Evolutionary conservation across 2,113 vertebrate species (phyloP).

Genomic region (Ictalurus furcatus): DNA sequence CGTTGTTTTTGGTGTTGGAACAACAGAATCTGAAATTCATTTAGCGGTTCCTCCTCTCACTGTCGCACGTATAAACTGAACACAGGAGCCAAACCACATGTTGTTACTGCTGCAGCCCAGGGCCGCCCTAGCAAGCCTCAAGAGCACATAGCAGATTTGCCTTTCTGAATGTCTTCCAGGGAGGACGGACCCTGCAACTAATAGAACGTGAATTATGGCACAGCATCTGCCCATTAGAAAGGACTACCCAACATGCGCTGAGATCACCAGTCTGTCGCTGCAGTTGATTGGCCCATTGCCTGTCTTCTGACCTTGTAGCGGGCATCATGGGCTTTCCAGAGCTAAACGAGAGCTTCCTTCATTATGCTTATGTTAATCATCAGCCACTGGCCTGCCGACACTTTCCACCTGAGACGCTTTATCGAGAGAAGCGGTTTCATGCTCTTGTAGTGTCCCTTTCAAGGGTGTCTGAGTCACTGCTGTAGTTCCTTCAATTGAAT

Average conservation of each 20-base stretch:
- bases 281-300: constrained; percentile 62
- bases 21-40: constrained; percentile 76
- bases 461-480: constrained; percentile 14
- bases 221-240: constrained; percentile 26
- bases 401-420: constrained; percentile 34
- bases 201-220: constrained; percentile 42
- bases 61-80: constrained; percentile 70
- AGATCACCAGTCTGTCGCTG: constrained; percentile 26
- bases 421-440: constrained; percentile 24
- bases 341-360: constrained; percentile 67
- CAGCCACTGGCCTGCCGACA: constrained; percentile 47
- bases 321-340: constrained; percentile 59
- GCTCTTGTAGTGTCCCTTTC: constrained; percentile 7
- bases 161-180: constrained; percentile 62
- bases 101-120: constrained; percentile 72
- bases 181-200: constrained; percentile 57
- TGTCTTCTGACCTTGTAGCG: constrained; percentile 66
- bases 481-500: not conserved
- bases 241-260: constrained; percentile 7
- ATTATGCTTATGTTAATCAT: constrained; percentile 60
- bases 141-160: constrained; percentile 67
- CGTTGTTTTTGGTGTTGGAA: constrained; percentile 71
- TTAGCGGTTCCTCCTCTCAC: constrained; percentile 67
- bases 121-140: constrained; percentile 68
- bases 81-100: constrained; percentile 75